Evolutionary conservation across 2,113 vertebrate species (phyloP).

Genomic region (Cairina moschata): DNA sequence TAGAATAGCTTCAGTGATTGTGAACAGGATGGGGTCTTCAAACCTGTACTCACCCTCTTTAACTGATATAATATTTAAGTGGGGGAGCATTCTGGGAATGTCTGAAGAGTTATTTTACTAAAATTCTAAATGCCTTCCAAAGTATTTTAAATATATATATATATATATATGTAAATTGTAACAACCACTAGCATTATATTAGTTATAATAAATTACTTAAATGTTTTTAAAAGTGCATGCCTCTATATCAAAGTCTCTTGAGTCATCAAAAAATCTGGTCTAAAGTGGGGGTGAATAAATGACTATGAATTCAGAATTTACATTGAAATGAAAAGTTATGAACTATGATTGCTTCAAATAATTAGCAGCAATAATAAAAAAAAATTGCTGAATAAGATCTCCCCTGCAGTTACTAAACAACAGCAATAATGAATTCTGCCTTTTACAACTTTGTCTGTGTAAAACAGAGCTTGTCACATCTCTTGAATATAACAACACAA

Average conservation of each 20-base stretch:
- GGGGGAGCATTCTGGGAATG: neutral
- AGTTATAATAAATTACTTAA: neutral
- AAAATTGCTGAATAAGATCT: neutral
- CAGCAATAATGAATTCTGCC: neutral
- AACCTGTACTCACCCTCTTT: neutral
- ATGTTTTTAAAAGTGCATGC: neutral
- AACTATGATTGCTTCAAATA: neutral
- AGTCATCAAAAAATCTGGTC: neutral
- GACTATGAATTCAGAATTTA: neutral
- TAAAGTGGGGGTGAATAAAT: neutral
- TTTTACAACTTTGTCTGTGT: neutral
- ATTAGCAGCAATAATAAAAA: neutral
- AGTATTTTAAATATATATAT: neutral
- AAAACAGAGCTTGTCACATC: neutral
- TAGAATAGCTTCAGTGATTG: neutral
- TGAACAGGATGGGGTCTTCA: neutral
- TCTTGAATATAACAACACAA: neutral
- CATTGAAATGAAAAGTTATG: neutral
- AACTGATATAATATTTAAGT: neutral
- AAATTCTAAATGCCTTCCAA: neutral
- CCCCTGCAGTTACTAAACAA: neutral
- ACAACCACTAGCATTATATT: neutral
- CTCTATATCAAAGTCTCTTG: neutral
- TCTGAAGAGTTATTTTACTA: neutral
- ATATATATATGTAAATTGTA: neutral